phyloP scores from a whole-genome alignment of 23 tunicate species.

The Halocynthia roretzi region DNA sequence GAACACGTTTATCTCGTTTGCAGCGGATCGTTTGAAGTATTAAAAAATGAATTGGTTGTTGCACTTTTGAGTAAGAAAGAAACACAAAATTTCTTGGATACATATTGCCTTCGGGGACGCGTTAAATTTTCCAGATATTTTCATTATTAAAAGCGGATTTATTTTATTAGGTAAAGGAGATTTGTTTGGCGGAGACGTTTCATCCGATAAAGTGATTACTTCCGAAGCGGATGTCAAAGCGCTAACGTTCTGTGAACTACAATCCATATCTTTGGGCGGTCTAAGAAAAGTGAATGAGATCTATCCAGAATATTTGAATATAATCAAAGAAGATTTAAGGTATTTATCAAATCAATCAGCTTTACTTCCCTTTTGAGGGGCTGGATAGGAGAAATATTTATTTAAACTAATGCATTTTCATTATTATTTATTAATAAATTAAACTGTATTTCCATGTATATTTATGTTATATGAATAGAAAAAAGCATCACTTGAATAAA shows the following conservation, averaged over 20 bases:
- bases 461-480: no score
- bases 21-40: conserved; percentile 53
- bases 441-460: no score
- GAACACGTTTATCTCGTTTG: conserved; percentile 28
- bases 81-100: no score
- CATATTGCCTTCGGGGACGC: no score
- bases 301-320: conserved; percentile 25
- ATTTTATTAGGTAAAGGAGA: conserved; percentile 40
- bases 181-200: conserved; percentile 47
- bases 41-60: conserved; percentile 12
- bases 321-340: conserved; percentile 24
- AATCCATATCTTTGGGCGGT: conserved; percentile 34
- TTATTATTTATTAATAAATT: no score
- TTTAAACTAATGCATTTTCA: no score
- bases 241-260: conserved; percentile 40
- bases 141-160: no score
- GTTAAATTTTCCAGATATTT: no score
- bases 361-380: no score
- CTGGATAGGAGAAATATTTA: no score
- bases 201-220: neutral
- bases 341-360: neutral
- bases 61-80: conserved; percentile 32
- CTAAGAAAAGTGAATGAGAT: conserved; percentile 9
- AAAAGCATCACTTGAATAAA: no score
- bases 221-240: conserved; percentile 44